Percentiles rank a stretch among this genome's conserved stretches.
Conservation (phyloP, 2,113 vertebrate genomes). For the Cromileptes altivelis region DNA sequence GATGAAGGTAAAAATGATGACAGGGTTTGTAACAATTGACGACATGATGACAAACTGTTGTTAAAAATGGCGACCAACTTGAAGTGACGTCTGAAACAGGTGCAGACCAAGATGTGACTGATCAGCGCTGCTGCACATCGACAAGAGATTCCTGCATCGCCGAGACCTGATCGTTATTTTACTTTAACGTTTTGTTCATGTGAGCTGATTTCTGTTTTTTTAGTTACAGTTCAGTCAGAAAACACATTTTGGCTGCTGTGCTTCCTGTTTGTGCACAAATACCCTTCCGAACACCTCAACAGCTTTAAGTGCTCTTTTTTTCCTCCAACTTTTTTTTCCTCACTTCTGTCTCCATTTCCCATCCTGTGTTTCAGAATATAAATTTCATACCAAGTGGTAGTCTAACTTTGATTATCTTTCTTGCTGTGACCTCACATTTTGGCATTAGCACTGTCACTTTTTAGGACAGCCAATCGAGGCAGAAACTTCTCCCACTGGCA, state of each 20-base stretch:
- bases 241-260: background rate
- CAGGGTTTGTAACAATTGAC: no score
- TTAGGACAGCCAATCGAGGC: background rate
- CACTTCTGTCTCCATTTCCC: slow-evolving; percentile 9
- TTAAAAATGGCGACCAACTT: no score
- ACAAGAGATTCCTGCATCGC: no score
- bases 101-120: no score
- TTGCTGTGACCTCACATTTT: slow-evolving; percentile 7
- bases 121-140: background rate
- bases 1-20: no score
- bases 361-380: background rate
- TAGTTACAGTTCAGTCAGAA: background rate
- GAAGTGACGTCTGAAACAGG: no score
- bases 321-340: background rate
- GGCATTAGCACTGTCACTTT: slow-evolving; percentile 2
- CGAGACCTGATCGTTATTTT: no score
- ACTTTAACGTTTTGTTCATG: background rate
- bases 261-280: background rate
- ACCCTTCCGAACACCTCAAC: background rate
- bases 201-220: background rate
- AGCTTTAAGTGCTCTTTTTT: background rate
- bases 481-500: background rate
- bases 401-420: background rate
- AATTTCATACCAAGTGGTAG: background rate
- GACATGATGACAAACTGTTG: no score